A percentile compares a stretch with the other conserved stretches of the same genome.
These are phyloP conservation scores for Nyctalus aviator DNA, from an alignment of 2,797 vertebrate species.

Conservation along the genomic window DNA sequence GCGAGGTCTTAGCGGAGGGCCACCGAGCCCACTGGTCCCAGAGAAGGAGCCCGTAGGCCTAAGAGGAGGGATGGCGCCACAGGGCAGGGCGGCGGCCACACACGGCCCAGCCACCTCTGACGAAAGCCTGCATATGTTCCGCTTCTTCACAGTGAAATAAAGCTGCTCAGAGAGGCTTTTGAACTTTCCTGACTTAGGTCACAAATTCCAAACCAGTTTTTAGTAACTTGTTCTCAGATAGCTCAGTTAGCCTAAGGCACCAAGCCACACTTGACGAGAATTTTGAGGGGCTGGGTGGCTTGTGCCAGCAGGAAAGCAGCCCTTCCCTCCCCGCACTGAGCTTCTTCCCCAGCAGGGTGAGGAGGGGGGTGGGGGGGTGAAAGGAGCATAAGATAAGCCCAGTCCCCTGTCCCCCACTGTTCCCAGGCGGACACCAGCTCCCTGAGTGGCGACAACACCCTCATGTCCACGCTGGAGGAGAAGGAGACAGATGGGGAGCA, in stretches of 20 bases:
- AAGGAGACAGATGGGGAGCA: conserved; percentile 80
- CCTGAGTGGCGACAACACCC: conserved; percentile 76
- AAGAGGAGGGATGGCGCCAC: neutral
- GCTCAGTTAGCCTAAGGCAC: neutral
- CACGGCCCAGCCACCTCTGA: neutral
- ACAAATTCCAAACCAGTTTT: conserved; percentile 5
- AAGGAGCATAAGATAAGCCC: neutral
- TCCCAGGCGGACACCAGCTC: conserved; percentile 78
- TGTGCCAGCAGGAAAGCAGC: neutral
- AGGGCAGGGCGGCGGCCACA: neutral
- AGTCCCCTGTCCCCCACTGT: neutral
- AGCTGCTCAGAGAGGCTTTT: neutral
- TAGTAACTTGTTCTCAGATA: neutral
- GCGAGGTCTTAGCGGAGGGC: neutral
- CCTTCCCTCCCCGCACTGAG: neutral
- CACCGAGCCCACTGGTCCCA: neutral
- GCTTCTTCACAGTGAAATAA: neutral
- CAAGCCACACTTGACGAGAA: neutral
- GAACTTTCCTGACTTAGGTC: neutral
- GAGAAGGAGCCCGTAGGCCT: neutral
- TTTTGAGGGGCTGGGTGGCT: neutral
- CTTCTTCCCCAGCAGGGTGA: neutral
- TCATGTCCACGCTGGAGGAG: conserved; percentile 82
- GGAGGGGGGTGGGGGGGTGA: neutral
- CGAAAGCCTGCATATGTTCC: too few species aligned